These are phyloP conservation scores for Eulemur macaco DNA, from an alignment of 2,113 vertebrate genomes.

Conservation along the genomic window DNA sequence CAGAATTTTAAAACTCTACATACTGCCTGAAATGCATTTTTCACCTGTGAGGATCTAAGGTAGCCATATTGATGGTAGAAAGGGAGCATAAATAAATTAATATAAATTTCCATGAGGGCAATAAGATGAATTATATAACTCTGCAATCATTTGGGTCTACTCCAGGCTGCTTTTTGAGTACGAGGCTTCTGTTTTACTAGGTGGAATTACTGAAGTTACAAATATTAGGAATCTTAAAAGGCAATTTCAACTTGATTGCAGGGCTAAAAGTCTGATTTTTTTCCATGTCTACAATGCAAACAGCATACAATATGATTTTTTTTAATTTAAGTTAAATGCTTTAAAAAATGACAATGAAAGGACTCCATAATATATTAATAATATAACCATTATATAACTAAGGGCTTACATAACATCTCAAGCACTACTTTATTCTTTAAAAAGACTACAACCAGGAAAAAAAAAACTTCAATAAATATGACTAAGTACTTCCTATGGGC, in stretches of 20 bases:
- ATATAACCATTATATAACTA: neutral
- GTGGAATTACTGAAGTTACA: neutral
- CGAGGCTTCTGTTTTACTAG: neutral
- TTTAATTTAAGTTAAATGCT: neutral
- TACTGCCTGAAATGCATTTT: neutral
- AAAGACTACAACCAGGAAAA: neutral
- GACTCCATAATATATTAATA: neutral
- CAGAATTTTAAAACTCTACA: neutral
- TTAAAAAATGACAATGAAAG: constrained; percentile 34
- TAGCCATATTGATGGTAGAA: neutral
- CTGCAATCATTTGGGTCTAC: neutral
- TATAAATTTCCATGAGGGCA: neutral
- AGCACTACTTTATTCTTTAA: constrained; percentile 36
- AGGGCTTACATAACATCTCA: neutral
- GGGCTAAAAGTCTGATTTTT: constrained; percentile 8
- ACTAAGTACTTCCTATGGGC: constrained; percentile 3
- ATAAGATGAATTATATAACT: neutral
- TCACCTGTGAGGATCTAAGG: neutral
- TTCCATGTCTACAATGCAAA: neutral
- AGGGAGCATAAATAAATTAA: neutral
- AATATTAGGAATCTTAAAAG: neutral
- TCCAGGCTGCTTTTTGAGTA: neutral
- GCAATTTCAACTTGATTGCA: neutral
- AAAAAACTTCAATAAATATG: constrained; percentile 2
- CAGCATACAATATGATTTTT: neutral